Evolutionary conservation across 2,797 vertebrate genomes (phyloP).

Genomic region (Scolopax bukidnonensis): DNA sequence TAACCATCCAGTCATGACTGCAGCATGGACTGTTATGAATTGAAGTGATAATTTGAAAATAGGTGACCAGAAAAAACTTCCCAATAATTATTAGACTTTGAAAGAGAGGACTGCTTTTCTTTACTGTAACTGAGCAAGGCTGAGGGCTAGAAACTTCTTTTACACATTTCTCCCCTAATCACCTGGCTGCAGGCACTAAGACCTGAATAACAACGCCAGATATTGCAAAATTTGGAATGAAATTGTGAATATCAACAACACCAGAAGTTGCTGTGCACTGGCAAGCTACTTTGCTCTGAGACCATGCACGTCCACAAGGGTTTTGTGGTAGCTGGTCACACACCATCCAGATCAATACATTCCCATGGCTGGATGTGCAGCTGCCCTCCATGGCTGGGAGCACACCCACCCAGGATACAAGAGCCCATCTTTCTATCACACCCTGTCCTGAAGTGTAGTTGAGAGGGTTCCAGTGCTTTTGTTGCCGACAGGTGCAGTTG

Average conservation of each 20-base stretch:
- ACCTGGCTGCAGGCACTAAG: neutral
- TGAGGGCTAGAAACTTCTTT: neutral
- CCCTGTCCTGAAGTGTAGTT: neutral
- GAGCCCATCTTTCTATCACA: neutral
- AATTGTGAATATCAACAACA: neutral
- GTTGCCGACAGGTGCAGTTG: fast-evolving
- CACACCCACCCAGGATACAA: neutral
- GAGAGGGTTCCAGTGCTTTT: neutral
- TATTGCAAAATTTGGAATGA: neutral
- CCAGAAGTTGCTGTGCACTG: neutral
- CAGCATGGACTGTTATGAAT: neutral
- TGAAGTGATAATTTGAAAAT: neutral
- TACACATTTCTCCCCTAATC: neutral
- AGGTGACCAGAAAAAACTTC: neutral
- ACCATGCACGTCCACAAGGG: neutral
- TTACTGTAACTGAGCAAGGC: neutral
- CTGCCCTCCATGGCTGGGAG: neutral
- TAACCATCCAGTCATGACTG: neutral
- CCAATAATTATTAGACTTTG: neutral
- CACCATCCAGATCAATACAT: too few relatives aligned
- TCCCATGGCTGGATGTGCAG: neutral
- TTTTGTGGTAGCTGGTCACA: neutral
- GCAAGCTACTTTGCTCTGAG: neutral
- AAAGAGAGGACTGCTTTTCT: neutral
- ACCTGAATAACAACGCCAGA: neutral